Base-by-base conservation (phyloP, 1,140 invertebrate species). In the Drosophila novamexicana region DNA sequence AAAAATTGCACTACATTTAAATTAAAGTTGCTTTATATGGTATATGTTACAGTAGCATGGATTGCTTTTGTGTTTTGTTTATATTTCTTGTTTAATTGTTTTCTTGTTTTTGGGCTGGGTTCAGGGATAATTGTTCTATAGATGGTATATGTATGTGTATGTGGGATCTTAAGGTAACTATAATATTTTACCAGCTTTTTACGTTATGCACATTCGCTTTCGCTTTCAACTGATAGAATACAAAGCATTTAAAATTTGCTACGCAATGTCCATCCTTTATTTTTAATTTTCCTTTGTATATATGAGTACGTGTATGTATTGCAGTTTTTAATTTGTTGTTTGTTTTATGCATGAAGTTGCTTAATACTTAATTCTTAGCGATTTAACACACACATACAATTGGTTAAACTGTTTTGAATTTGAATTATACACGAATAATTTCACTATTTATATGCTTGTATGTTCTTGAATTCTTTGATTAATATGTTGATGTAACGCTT, bases 351-450 rank as follows among this genome's bases (percentile, higher is more conserved):
- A 80, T 88, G 74, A 71, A 77, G 53, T 80, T 50, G 75, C 70
- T 90, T 89, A 84, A 89, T 89, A 89, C 84, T 89, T 86, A 85
- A 78, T 68, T 75, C 68, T 88, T 89, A 86, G 82, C 79, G 58
- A 72, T 85, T 71, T 82, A 79, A 83, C 72, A 88, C 79, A 86
- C 83, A 86, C 76, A 74, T 86, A 85, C 62, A 72, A 82, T 69
- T 86, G 66, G 62, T 64, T 83, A 47, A 79, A 89, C 86, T 78
- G 76, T 79, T 67, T 84, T 78, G 47, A 71, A 72, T 81, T 73
- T 79, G 47, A 73, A 65, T 73, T 83, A 76, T 74, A 76, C 72
- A 67, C 75, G 81, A 61, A 45, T 76, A 73, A 82, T 81, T 89
- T 89, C 77, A 89, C 84, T 89, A 89, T 88, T 77, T 83, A 54